Evolutionary conservation across 1,140 invertebrate genomes (phyloP), one percentile per base, ranked within the genome.

Genomic region (Artemia franciscana): DNA sequence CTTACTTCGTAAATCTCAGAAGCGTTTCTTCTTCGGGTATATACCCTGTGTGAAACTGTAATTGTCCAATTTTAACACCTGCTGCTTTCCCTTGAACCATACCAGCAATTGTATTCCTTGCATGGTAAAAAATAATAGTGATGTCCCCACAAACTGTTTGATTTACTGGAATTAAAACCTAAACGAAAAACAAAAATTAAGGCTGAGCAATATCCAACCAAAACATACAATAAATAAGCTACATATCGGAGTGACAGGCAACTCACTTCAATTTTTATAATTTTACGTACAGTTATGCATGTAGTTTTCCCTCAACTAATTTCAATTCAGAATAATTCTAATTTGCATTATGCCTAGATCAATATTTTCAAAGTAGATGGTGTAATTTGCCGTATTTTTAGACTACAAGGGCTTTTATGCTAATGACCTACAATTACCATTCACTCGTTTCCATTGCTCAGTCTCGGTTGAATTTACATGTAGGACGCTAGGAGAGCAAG

Each of bases 41-140:
- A 69, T 87, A 92, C 25, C 89, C 90, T 21, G 89, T 88, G 70
- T 92, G 85, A 67, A 94, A 85, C 73, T 90, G 85, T 2, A 93
- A 70, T 63, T 90, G 84, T 25, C 88, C 83, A 66, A 94, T 89
- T 71, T 88, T 89, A 63, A 92, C 85, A 5, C 88, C 85, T 24
- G 85, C 86, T 7, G 84, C 78, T 68, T 86, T 84, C 56, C 86
- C 86, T 70, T 81, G 73, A 21, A 84, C 81, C 66, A 86, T 82
- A 12, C 84, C 80, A 9, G 84, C 84, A 9, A 91, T 78, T 27
- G 87, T 86, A 69, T 90, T 83, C 2, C 91, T 78, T 4, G 90
- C 89, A 76, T 95, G 91, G 70, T 84, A 88, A 5, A 88, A 74
- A 26, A 83, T 76, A 27, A 94, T 71, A 3, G 84, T 84, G 25